phyloP scores from a whole-genome alignment of 2,888 invertebrate species.

The Heptascelio sp. region DNA sequence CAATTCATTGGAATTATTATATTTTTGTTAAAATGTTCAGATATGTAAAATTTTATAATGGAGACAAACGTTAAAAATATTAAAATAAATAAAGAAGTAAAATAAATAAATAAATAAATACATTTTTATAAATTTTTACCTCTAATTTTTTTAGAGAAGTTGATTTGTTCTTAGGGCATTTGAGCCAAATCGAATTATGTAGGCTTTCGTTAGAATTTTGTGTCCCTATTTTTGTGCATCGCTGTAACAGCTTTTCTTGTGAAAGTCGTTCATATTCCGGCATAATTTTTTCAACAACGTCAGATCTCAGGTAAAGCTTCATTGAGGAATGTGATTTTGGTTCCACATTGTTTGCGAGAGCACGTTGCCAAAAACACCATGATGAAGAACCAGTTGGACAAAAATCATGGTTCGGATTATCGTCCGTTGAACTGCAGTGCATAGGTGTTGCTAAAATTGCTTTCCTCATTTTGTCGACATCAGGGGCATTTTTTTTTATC shows the following conservation, averaged over 20 bases:
- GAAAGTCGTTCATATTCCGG: background rate
- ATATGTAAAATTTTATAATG: no score
- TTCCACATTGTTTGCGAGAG: background rate
- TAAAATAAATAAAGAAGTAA: no score
- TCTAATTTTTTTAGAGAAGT: no score
- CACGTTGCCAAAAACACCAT: background rate
- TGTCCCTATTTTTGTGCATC: background rate
- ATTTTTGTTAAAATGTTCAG: no score
- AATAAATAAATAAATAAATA: no score
- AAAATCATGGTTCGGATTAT: background rate
- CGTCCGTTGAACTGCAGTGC: background rate
- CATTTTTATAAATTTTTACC: no score
- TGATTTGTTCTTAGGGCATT: background rate
- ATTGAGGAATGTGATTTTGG: background rate
- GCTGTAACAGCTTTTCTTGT: background rate
- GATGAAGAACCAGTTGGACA: background rate
- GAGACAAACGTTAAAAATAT: no score
- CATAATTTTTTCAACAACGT: background rate
- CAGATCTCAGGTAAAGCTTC: no score
- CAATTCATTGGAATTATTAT: no score
- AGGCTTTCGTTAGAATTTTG: constrained; percentile 14
- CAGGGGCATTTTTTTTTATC: background rate
- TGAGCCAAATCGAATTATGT: background rate
- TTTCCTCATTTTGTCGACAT: background rate
- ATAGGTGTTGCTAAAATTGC: background rate